These are phyloP conservation scores for Sebastes kiyomatsui DNA, from an alignment of 2,797 vertebrate genomes.

Conservation along the genomic window DNA sequence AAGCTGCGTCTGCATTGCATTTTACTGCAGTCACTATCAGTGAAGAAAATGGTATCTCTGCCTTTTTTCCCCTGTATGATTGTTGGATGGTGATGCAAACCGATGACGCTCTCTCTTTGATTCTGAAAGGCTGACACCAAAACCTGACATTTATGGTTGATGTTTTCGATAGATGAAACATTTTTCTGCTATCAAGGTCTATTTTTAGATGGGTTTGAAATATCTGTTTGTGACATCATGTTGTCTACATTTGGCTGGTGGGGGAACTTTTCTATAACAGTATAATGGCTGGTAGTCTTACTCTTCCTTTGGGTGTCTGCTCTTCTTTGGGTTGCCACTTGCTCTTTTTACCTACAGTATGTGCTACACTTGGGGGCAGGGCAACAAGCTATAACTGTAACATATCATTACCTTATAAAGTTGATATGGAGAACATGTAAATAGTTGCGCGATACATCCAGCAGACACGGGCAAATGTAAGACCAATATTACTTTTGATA, in stretches of 20 bases:
- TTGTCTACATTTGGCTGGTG: neutral
- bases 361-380: neutral
- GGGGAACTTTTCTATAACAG: neutral
- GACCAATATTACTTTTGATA: neutral
- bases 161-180: constrained; percentile 1
- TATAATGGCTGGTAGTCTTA: neutral
- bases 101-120: constrained; percentile 18
- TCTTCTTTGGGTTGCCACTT: neutral
- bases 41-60: neutral
- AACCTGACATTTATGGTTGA: constrained; percentile 5
- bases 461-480: neutral
- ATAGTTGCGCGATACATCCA: neutral
- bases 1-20: constrained; percentile 17
- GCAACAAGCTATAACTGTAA: no score
- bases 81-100: constrained; percentile 13
- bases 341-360: neutral
- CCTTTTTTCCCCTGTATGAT: neutral
- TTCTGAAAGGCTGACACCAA: constrained; percentile 11
- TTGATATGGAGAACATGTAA: neutral
- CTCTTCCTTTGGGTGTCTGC: neutral
- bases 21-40: constrained; percentile 19
- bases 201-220: constrained; percentile 16
- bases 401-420: neutral
- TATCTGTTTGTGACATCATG: constrained; percentile 2
- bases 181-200: neutral